Base-by-base conservation (phyloP, 2,113 vertebrate species). In the Oplegnathus fasciatus region DNA sequence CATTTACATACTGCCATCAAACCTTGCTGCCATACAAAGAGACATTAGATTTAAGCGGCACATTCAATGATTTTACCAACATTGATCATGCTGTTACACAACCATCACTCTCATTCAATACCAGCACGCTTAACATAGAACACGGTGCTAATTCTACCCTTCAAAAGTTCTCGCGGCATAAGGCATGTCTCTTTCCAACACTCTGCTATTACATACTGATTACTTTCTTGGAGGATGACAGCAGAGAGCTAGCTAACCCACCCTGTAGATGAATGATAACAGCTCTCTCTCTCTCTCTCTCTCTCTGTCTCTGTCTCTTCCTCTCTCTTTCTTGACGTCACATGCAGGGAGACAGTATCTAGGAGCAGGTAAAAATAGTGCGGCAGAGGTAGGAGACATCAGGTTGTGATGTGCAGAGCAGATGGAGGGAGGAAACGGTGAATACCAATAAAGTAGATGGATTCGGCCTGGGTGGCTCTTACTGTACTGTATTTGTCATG, bases 281-380 rank as follows among this genome's bases (percentile, higher is more conserved):
- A 40, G 52, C n/a, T n/a, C n/a, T n/a, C n/a, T 37, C 34, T 37
- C 34, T 37, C 34, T 37, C 34, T 37, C 84, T 57, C 52, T 55
- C 32, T 26, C 69, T 57, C 62, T 67, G 26, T 86, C 78, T 44
- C 71, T 9, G 13, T 85, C 75, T 85, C 32, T 71, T 48, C 42
- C 30, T 57, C 70, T 66, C 52, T 28, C 65, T 26, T 18, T 24
- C 78, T 82, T 93, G 89, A 94, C 93, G 89, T 92, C 90, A 94
- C 85, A 67, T 55, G 88, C 89, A 70, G 84, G 87, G 86, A 92
- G 88, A 92, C 91, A 30, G 91, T 90, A 89, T 92, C 91, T 75
- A 89, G 88, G 90, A 82, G 83, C 86, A 92, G 92, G 92, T 96
- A 95, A 94, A 94, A 94, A 96, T 94, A 95, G 94, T 89, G 91